Evolutionary conservation across 2,888 invertebrate species (phyloP), one percentile per base, ranked within the genome.

Genomic region (Actias luna): DNA sequence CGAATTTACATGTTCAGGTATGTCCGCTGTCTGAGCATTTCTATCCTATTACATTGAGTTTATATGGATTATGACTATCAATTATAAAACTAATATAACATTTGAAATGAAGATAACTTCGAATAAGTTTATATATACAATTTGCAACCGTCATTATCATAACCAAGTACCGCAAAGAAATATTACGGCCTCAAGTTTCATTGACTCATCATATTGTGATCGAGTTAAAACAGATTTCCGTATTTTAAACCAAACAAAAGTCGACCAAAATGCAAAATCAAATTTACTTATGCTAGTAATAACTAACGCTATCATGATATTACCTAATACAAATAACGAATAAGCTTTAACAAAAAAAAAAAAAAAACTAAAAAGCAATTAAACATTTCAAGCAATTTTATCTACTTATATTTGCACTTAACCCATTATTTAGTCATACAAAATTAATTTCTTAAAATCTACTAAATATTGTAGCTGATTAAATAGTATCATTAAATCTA

Each of bases 111-210:
- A 62, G 29, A 73, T 68, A 64, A 66, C 64, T 58, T 70, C 71
- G 67, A 63, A 63, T 68, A 57, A 67, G 64, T 68, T 63, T 36
- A 65, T 65, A 55, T 29, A 65, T 42, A 42, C 42, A 63, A 64
- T 67, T 72, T 72, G 74, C 70, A 72, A 67, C 33, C 63, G 74
- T 79, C 75, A 62, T 62, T 68, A 66, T 68, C 10, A 69, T 62
- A 68, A 66, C 63, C 61, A 63, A 71, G 68, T 42, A 73, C 79
- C 80, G 74, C 83, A 80, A 80, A 69, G 39, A 29, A 29, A 7
- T 64, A 68, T 78, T 82, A 83, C 79, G 79, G 77, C 72, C 71
- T 70, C 77, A 82, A 79, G 79, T 77, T 70, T 63, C 55, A 57
- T 58, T 64, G 66, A 42, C 52, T 61, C 58, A 64, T 58, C 46